Evolutionary conservation across 2,113 vertebrate genomes (phyloP).

Genomic region (Pteropus alecto): DNA sequence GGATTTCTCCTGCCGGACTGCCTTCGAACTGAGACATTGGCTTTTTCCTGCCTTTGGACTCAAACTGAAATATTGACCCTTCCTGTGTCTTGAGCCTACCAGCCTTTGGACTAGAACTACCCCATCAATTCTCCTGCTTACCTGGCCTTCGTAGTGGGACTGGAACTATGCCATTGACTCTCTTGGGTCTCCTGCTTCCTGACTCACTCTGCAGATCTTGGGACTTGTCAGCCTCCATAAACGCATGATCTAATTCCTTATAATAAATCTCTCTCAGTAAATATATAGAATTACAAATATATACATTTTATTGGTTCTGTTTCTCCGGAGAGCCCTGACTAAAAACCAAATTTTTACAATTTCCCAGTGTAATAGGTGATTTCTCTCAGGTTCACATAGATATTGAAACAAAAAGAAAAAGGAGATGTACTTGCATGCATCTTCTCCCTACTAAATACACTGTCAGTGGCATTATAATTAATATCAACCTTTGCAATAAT

Average conservation of each 20-base stretch:
- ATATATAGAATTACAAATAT: not conserved
- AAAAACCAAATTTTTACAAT: not conserved
- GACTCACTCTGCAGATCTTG: not conserved
- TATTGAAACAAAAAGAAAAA: constrained; percentile 22
- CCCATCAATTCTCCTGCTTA: not conserved
- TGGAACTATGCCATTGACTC: not conserved
- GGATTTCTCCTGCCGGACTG: not conserved
- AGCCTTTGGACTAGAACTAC: not conserved
- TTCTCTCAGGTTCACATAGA: not conserved
- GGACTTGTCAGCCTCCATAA: not conserved
- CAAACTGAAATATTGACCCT: not conserved
- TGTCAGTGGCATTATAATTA: constrained; percentile 49
- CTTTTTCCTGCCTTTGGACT: not conserved
- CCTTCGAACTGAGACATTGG: not conserved
- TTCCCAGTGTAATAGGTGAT: not conserved
- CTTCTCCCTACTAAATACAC: constrained; percentile 12
- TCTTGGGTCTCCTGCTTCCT: not conserved
- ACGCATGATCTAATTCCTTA: not conserved
- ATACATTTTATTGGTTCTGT: not conserved
- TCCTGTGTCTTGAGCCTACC: not conserved
- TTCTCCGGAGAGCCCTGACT: not conserved
- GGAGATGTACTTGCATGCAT: constrained; percentile 24
- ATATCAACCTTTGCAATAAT: constrained; percentile 17
- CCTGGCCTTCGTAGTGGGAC: not conserved
- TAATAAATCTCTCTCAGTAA: not conserved